Evolutionary conservation across 2,888 invertebrate species (phyloP).

Genomic region (Apotomis betuletana): DNA sequence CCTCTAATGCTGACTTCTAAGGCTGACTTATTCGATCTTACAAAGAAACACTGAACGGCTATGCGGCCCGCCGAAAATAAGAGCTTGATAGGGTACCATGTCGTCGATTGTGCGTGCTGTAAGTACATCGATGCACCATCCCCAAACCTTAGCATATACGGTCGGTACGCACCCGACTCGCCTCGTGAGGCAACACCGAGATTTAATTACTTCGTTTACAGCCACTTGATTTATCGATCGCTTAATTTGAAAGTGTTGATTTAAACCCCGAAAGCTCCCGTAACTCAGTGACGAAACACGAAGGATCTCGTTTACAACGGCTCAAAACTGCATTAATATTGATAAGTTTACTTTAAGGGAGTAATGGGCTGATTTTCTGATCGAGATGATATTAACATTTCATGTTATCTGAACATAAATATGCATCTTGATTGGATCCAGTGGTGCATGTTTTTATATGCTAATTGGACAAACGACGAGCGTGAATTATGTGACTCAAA

Average conservation of each 20-base stretch:
- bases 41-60: too few species aligned
- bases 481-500: too few species aligned
- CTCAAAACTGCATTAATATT: neutral
- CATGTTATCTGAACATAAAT: too few species aligned
- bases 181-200: constrained; percentile 54
- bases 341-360: constrained; percentile 3
- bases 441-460: too few species aligned
- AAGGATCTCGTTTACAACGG: neutral
- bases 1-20: too few species aligned
- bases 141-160: neutral
- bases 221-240: constrained; percentile 68
- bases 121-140: neutral
- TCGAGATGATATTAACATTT: neutral
- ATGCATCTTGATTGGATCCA: too few species aligned
- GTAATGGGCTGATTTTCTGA: neutral
- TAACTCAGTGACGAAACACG: constrained; percentile 50
- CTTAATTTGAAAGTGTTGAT: constrained; percentile 74
- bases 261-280: constrained; percentile 59
- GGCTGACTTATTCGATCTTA: too few species aligned
- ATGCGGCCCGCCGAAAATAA: too few species aligned
- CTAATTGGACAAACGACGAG: too few species aligned
- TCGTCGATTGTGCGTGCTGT: too few species aligned
- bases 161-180: constrained; percentile 27
- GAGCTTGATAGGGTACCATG: too few species aligned
- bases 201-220: constrained; percentile 73